These are phyloP conservation scores for Linnaemya tessellans DNA, from an alignment of 2,888 invertebrate genomes.

Conservation along the genomic window DNA sequence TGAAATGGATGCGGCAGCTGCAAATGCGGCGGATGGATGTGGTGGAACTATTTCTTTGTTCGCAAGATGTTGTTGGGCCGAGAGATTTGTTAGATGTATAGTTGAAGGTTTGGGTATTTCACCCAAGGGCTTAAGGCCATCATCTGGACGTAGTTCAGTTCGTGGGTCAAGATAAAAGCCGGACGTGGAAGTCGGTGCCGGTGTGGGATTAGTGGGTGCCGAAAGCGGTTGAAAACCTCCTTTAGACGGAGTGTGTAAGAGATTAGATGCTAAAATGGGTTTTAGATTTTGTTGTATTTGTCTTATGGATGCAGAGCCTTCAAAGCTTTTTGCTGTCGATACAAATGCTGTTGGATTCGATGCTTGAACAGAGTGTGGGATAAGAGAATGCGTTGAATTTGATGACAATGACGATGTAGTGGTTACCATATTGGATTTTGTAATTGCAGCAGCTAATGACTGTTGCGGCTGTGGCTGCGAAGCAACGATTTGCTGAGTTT, in stretches of 20 bases:
- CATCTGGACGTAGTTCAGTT: constrained; percentile 76
- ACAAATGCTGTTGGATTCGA: constrained; percentile 63
- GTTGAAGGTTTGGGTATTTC: constrained; percentile 70
- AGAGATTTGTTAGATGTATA: not conserved
- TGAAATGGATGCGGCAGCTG: constrained; percentile 21
- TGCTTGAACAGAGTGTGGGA: constrained; percentile 30
- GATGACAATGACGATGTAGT: constrained; percentile 34
- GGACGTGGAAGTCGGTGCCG: constrained; percentile 68
- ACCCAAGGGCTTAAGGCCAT: constrained; percentile 76
- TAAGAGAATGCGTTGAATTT: constrained; percentile 56
- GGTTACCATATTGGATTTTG: constrained; percentile 37
- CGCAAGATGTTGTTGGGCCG: not conserved
- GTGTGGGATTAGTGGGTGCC: constrained; percentile 29
- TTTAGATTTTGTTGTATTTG: constrained; percentile 63
- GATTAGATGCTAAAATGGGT: constrained; percentile 42
- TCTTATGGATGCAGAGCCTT: constrained; percentile 68
- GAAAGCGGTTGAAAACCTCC: constrained; percentile 63
- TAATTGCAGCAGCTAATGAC: constrained; percentile 32
- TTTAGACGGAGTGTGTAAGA: constrained; percentile 43
- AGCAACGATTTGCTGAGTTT: constrained; percentile 34
- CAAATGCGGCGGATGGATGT: not conserved
- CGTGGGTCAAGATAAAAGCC: constrained; percentile 74
- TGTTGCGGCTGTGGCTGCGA: constrained; percentile 36
- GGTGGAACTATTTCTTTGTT: constrained; percentile 42
- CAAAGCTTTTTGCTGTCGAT: constrained; percentile 66